Conservation (phyloP, 2,113 vertebrate species). For the Bostrychus sinensis region DNA sequence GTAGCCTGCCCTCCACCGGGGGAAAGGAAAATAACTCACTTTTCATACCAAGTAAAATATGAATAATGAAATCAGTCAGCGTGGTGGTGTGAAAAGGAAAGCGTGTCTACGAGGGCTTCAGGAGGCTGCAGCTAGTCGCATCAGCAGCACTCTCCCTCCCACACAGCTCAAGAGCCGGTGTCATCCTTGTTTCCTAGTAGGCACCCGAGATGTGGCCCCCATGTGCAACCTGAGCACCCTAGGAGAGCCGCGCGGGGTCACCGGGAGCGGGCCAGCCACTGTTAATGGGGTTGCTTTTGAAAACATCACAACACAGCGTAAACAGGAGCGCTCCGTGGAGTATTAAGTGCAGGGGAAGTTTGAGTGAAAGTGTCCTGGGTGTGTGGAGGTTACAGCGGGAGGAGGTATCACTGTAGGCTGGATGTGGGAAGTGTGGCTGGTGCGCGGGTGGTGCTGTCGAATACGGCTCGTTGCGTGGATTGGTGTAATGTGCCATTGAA, state of each 20-base stretch:
- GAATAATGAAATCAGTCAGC: conserved; percentile 72
- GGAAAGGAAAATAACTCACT: conserved; percentile 63
- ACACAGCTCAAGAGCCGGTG: conserved; percentile 66
- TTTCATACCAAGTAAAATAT: conserved; percentile 74
- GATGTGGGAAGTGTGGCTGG: conserved; percentile 39
- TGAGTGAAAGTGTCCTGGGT: conserved; percentile 59
- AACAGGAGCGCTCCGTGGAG: conserved; percentile 60
- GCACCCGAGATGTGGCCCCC: conserved; percentile 44
- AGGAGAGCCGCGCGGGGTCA: conserved; percentile 55
- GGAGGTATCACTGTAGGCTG: conserved; percentile 31
- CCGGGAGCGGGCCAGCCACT: conserved; percentile 47
- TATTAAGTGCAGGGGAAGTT: conserved; percentile 72
- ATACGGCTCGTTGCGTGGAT: conserved; percentile 58
- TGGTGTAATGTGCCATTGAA: too few species aligned
- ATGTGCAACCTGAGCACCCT: conserved; percentile 42
- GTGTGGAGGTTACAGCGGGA: conserved; percentile 58
- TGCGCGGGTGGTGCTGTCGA: conserved; percentile 24
- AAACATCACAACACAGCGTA: conserved; percentile 70
- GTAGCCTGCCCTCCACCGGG: conserved; percentile 59
- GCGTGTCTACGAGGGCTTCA: conserved; percentile 38
- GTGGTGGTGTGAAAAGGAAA: conserved; percentile 65
- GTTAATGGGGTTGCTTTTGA: conserved; percentile 77
- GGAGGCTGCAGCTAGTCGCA: conserved; percentile 48
- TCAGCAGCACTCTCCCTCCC: conserved; percentile 52
- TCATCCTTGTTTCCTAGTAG: conserved; percentile 60